Evolutionary conservation across 2,888 invertebrate genomes (phyloP).

Genomic region (Dryocosmus kuriphilus): DNA sequence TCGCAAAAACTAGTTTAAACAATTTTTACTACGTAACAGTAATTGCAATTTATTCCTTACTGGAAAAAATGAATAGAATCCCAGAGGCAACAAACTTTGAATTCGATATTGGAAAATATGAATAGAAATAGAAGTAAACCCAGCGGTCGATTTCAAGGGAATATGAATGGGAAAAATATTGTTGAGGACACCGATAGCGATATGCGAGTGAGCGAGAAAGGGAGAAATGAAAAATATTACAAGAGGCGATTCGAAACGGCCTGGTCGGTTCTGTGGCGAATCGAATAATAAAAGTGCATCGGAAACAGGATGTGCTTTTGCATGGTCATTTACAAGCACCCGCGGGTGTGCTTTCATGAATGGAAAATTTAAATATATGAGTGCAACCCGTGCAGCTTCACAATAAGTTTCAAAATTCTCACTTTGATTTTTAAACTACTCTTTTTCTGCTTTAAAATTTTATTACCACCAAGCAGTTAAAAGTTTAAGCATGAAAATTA

Average conservation of each 20-base stretch:
- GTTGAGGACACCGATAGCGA: background rate
- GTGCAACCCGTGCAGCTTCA: background rate
- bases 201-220: background rate
- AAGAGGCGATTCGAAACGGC: background rate
- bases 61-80: background rate
- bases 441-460: background rate
- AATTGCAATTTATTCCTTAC: background rate
- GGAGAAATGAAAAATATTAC: background rate
- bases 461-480: background rate
- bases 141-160: background rate
- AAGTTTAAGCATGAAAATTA: background rate
- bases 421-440: background rate
- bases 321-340: slow-evolving; percentile 3
- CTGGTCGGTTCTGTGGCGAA: background rate
- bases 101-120: background rate
- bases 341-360: slow-evolving; percentile 8
- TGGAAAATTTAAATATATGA: background rate
- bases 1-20: no score
- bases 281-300: slow-evolving; percentile 11
- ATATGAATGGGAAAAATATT: background rate
- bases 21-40: no score
- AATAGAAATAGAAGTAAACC: background rate
- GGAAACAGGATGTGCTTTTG: background rate
- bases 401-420: background rate
- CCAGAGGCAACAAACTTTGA: background rate